A percentile compares a stretch with the other conserved stretches of the same genome.
These are phyloP conservation scores for Parus major DNA, from an alignment of 2,113 vertebrate genomes.

Conservation along the genomic window DNA sequence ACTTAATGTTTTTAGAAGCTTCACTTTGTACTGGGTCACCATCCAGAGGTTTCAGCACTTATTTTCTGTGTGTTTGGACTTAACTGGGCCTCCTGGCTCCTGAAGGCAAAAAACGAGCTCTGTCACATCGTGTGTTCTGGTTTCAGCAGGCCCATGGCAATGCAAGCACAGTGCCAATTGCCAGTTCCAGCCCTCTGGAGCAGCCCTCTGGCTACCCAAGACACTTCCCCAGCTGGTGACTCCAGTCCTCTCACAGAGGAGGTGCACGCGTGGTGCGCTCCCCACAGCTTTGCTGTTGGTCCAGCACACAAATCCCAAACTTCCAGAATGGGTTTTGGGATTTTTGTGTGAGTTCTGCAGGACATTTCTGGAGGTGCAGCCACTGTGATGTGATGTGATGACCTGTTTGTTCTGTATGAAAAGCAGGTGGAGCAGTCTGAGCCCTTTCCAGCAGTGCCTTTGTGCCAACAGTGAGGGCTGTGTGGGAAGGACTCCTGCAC, in stretches of 20 bases:
- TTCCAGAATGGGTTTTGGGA: background rate
- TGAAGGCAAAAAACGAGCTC: background rate
- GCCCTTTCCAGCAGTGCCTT: background rate
- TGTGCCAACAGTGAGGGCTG: background rate
- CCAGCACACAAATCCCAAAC: background rate
- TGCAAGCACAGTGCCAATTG: background rate
- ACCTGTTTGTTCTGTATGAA: background rate
- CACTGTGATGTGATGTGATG: background rate
- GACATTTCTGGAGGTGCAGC: background rate
- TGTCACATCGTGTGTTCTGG: background rate
- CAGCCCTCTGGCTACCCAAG: background rate
- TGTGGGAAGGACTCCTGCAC: background rate
- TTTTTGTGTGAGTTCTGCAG: background rate
- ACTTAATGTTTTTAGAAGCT: background rate
- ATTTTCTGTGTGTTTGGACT: background rate
- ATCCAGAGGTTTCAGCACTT: background rate
- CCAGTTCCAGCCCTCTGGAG: background rate
- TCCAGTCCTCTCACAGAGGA: background rate
- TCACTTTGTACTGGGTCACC: background rate
- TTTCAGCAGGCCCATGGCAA: background rate
- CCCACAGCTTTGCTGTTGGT: background rate
- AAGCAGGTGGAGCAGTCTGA: background rate
- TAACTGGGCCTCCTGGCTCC: background rate
- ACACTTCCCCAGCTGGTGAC: background rate
- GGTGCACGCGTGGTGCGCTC: rapidly evolving